Evolutionary conservation across 2,888 invertebrate genomes (phyloP).

Genomic region (Napeogenes inachia): DNA sequence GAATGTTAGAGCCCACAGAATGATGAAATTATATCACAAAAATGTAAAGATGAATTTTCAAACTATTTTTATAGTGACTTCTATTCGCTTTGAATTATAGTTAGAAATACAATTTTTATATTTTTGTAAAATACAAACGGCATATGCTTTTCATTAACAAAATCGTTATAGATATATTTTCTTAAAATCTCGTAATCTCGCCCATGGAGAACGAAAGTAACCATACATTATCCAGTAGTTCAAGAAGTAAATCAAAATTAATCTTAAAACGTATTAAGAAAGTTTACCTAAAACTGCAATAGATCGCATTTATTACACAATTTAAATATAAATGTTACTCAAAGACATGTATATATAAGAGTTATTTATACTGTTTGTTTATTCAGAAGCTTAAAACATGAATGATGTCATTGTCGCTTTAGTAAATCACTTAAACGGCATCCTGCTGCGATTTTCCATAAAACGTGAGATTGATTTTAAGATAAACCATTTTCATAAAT

Average conservation of each 20-base stretch:
- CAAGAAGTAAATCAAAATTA: too few relatives aligned
- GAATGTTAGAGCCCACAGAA: slow-evolving; percentile 37
- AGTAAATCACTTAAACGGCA: slow-evolving; percentile 3
- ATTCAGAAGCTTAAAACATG: slow-evolving; percentile 16
- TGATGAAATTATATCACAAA: slow-evolving; percentile 47
- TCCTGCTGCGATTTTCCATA: slow-evolving; percentile 19
- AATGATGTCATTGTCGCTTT: slow-evolving; percentile 10
- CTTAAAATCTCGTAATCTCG: too few relatives aligned
- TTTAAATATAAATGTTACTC: too few relatives aligned
- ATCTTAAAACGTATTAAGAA: too few relatives aligned
- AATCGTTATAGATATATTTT: too few relatives aligned
- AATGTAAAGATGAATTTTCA: slow-evolving; percentile 37
- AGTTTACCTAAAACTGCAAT: too few relatives aligned
- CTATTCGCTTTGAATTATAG: slow-evolving; percentile 6
- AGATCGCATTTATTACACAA: too few relatives aligned
- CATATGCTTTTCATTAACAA: too few relatives aligned
- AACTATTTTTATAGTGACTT: slow-evolving; percentile 35
- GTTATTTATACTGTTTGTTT: slow-evolving; percentile 11
- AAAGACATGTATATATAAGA: too few relatives aligned
- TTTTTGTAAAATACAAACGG: too few relatives aligned
- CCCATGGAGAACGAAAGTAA: too few relatives aligned
- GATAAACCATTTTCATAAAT: slow-evolving; percentile 10
- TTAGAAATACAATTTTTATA: neutral
- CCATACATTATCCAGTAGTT: too few relatives aligned
- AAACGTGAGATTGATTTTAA: slow-evolving; percentile 11